Evolutionary conservation across 2,888 invertebrate genomes (phyloP).

Genomic region (Villa cingulata): DNA sequence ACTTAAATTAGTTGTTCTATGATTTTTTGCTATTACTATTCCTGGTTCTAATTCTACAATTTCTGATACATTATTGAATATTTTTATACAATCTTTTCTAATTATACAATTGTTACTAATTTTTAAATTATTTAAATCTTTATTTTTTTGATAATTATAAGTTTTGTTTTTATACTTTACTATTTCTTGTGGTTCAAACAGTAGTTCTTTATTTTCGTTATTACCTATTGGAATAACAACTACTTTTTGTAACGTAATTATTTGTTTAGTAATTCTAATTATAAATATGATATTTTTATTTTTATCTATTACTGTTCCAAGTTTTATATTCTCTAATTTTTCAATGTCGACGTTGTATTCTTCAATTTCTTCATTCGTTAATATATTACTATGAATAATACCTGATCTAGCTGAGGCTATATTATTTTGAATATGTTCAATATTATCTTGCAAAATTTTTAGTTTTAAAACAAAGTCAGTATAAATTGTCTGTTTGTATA

Average conservation of each 20-base stretch:
- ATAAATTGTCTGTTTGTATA: slow-evolving; percentile 1
- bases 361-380: slow-evolving; percentile 7
- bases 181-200: no score
- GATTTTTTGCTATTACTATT: slow-evolving; percentile 2
- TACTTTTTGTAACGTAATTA: slow-evolving; percentile 1
- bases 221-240: background rate
- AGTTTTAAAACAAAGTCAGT: slow-evolving; percentile 3
- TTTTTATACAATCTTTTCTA: slow-evolving; percentile 5
- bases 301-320: background rate
- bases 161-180: no score
- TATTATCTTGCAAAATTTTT: slow-evolving; percentile 6
- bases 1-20: background rate
- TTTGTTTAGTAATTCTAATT: slow-evolving; percentile 6
- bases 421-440: slow-evolving; percentile 7
- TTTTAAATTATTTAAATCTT: no score
- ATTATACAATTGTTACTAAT: no score
- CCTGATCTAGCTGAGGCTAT: slow-evolving; percentile 4
- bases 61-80: slow-evolving; percentile 6
- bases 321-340: slow-evolving; percentile 7
- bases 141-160: no score
- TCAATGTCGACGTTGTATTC: slow-evolving; percentile 1
- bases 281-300: slow-evolving; percentile 5
- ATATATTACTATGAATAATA: slow-evolving; percentile 4
- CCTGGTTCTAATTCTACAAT: slow-evolving; percentile 4
- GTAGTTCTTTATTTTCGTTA: no score